Conservation (phyloP, 2,888 invertebrate species). For the Limnephilus auricula region DNA sequence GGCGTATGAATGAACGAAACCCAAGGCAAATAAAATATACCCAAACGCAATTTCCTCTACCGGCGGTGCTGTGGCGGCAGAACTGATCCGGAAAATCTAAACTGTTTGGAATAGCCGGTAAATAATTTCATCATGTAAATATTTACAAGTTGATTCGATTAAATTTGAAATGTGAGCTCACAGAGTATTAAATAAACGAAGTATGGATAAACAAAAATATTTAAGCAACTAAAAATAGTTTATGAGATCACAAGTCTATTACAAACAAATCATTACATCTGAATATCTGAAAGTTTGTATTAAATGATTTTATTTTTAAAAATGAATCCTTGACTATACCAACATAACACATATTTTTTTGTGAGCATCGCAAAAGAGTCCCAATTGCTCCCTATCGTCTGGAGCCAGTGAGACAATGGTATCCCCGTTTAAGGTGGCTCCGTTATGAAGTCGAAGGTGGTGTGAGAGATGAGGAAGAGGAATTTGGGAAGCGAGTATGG, state of each 20-base stretch:
- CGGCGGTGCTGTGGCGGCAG: background rate
- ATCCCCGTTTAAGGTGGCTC: too few relatives aligned
- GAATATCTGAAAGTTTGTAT: background rate
- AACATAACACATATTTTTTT: too few relatives aligned
- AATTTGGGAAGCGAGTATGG: too few relatives aligned
- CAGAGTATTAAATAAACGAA: background rate
- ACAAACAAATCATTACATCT: background rate
- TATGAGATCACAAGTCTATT: background rate
- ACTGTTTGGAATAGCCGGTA: background rate
- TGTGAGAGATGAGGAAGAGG: too few relatives aligned
- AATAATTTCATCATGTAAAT: background rate
- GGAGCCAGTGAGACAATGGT: too few relatives aligned
- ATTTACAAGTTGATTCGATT: background rate
- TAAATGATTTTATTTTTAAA: background rate
- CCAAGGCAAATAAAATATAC: background rate
- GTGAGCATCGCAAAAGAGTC: too few relatives aligned
- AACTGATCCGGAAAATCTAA: background rate
- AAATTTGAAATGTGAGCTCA: background rate
- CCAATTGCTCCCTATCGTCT: too few relatives aligned
- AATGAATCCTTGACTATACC: background rate
- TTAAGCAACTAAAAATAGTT: background rate
- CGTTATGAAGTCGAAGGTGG: too few relatives aligned
- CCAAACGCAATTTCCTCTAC: background rate
- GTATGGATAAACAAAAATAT: background rate
- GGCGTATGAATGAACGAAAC: background rate